phyloP scores from a whole-genome alignment of 2,888 invertebrate species.

The Xestia ashworthii region DNA sequence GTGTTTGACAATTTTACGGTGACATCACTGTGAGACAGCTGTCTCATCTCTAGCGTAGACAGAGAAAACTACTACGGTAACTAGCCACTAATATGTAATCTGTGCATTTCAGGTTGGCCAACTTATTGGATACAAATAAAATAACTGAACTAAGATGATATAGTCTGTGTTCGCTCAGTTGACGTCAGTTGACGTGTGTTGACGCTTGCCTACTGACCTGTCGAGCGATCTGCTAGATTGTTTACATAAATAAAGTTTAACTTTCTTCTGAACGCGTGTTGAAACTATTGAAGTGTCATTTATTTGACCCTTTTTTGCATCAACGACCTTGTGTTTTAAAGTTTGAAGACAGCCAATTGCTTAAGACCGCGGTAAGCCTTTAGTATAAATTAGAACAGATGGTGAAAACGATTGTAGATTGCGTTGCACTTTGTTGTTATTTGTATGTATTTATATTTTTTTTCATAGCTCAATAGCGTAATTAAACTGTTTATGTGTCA shows the following conservation, averaged over 20 bases:
- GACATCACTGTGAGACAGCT: too few relatives aligned
- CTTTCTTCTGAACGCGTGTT: constrained; percentile 4
- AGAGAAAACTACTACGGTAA: too few relatives aligned
- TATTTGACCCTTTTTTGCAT: neutral
- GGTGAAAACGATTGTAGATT: constrained; percentile 37
- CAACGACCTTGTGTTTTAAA: neutral
- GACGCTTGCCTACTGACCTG: constrained; percentile 21
- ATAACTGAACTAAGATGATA: too few relatives aligned
- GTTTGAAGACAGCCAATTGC: constrained; percentile 30
- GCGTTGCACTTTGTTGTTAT: constrained; percentile 33
- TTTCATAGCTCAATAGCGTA: neutral
- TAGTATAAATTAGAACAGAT: constrained; percentile 37
- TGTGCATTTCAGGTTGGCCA: too few relatives aligned
- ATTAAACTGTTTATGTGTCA: neutral
- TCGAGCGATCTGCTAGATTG: constrained; percentile 34
- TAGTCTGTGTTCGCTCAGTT: neutral
- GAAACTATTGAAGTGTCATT: constrained; percentile 20
- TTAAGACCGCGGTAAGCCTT: constrained; percentile 50
- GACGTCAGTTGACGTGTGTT: neutral
- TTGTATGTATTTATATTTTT: constrained; percentile 4
- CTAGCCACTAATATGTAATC: too few relatives aligned
- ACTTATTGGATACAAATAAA: too few relatives aligned
- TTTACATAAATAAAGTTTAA: constrained; percentile 57
- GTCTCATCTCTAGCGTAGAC: too few relatives aligned
- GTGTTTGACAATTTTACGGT: too few relatives aligned